Base-by-base conservation (phyloP, 2,888 invertebrate species). In the Synergus itoensis region DNA sequence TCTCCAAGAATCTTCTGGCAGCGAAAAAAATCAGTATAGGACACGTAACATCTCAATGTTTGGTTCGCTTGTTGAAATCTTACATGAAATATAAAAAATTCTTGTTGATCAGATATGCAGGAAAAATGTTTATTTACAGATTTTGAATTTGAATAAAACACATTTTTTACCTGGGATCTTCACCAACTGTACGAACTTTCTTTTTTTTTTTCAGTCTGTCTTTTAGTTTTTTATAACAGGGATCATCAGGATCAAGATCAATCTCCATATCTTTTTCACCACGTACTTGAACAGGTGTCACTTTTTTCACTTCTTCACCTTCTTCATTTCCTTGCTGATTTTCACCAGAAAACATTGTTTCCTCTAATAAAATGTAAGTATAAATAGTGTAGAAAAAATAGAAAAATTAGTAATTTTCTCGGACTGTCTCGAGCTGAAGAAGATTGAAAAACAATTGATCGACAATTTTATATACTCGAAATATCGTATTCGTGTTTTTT, bases 21-120 rank as follows among this genome's bases (percentile, higher is more conserved):
- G 11, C 90, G 88, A 80, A 88, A 88, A 77, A 90, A 91, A 78
- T 92, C 91, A 0, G 86, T 85, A 77, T 91, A 92, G 88, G 90
- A 91, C 4, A 91, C 89, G 79, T 79, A 90, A 63, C 91, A 92
- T 57, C 91, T 85, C 41, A 85, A 9, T 0, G 91, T 91, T 83
- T 90, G 90, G 81, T 92, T 88, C 73, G 85, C 86, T 80, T 92
- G 90, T 79, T 92, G 92, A 80, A 92, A 92, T 81, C 91, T 91
- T 75, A 45, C 65, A 80, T 41, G 11, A 43, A 28, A 48, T 18
- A 18, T 18, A 4, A 11, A 57, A 57, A 60, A 60, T 4, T 12
- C 4, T 21, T 21, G 3, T 60, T 12, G 0, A 12, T 60, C 3
- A 21, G 21, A 21, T 18, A 60, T 0, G 5, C 1, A 21, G 9